These are phyloP conservation scores for Dynastes hyllus DNA, from an alignment of 2,888 invertebrate species.

Conservation along the genomic window DNA sequence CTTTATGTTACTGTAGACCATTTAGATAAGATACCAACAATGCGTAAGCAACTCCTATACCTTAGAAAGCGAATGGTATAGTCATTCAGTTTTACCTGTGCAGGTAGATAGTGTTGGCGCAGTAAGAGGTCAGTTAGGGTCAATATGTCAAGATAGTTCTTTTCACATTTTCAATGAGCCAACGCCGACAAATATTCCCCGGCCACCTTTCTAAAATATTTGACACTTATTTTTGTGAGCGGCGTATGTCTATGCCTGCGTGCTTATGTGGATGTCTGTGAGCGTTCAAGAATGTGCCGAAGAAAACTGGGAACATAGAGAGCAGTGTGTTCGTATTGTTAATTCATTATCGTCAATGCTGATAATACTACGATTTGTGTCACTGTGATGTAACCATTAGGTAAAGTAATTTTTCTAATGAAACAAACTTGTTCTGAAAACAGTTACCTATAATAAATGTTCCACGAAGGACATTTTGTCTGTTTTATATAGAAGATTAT, in stretches of 20 bases:
- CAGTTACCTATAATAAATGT: conserved; percentile 41
- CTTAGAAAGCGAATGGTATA: conserved; percentile 7
- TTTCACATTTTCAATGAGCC: conserved; percentile 50
- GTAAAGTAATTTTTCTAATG: conserved; percentile 48
- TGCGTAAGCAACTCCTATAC: background rate
- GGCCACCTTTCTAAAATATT: conserved; percentile 50
- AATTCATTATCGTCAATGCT: conserved; percentile 44
- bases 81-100: conserved; percentile 41
- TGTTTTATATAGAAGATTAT: conserved; percentile 37
- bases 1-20: no score
- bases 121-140: conserved; percentile 49
- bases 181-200: conserved; percentile 49
- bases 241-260: conserved; percentile 24
- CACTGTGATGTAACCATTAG: conserved; percentile 44
- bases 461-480: conserved; percentile 31
- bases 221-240: conserved; percentile 45
- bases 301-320: conserved; percentile 38
- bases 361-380: conserved; percentile 48
- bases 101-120: conserved; percentile 45
- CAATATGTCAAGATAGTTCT: conserved; percentile 50
- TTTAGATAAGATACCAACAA: no score
- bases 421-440: conserved; percentile 46
- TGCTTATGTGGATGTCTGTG: conserved; percentile 14
- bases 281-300: conserved; percentile 40
- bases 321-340: conserved; percentile 41